Conservation (phyloP, 2,888 invertebrate species). For the Scaptodrosophila latifasciaeformis region DNA sequence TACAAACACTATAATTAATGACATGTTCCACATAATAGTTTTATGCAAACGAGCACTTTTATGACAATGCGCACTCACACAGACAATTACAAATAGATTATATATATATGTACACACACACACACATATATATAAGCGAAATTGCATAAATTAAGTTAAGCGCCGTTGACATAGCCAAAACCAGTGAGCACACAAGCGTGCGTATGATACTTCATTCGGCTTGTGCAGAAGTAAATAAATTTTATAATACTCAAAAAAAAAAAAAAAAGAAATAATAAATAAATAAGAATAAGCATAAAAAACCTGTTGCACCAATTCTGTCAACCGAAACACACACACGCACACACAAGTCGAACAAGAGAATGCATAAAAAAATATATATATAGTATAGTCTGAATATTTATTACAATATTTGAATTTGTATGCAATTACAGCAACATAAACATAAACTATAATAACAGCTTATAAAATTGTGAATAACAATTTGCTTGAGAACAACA, state of each 20-base stretch:
- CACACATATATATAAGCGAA: too few relatives aligned
- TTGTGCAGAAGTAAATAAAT: constrained; percentile 29
- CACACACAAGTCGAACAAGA: constrained; percentile 27
- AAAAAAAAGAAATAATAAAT: too few relatives aligned
- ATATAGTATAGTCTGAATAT: too few relatives aligned
- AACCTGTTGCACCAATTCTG: constrained; percentile 65
- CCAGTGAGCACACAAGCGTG: background rate
- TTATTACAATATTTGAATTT: constrained; percentile 56
- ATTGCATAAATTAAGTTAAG: constrained; percentile 51
- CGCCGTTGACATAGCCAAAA: constrained; percentile 8
- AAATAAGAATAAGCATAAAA: too few relatives aligned
- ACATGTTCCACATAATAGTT: constrained; percentile 62
- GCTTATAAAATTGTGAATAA: constrained; percentile 29
- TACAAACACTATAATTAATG: constrained; percentile 63
- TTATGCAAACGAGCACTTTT: constrained; percentile 60
- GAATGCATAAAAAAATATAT: constrained; percentile 2
- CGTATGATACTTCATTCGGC: too few relatives aligned
- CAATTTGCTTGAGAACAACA: constrained; percentile 23
- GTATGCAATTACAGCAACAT: constrained; percentile 50
- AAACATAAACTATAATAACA: constrained; percentile 44
- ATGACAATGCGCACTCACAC: constrained; percentile 43
- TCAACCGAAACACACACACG: constrained; percentile 39
- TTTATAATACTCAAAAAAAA: constrained; percentile 12
- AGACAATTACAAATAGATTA: too few relatives aligned
- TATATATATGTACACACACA: too few relatives aligned